Evolutionary conservation across 35 echinoderm and acorn worm species (phyloP).

Genomic region (Ptychodera flava): DNA sequence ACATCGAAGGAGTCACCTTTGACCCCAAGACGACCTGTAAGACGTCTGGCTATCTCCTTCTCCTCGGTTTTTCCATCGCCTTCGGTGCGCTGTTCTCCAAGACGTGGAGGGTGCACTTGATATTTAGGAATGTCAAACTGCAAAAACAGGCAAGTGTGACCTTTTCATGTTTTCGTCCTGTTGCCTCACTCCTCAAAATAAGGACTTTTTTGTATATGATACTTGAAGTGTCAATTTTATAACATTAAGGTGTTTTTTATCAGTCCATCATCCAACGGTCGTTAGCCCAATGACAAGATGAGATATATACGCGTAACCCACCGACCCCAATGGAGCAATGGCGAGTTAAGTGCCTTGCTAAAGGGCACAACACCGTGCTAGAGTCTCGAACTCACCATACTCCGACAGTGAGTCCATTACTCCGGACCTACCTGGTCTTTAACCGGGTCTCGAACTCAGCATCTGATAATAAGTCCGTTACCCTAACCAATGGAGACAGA

Average conservation of each 20-base stretch:
- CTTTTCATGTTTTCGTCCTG: neutral
- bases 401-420: too few species aligned
- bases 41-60: neutral
- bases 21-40: neutral
- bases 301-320: neutral
- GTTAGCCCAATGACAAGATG: neutral
- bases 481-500: too few species aligned
- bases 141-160: neutral
- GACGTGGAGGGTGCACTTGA: neutral
- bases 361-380: too few species aligned
- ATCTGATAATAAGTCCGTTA: too few species aligned
- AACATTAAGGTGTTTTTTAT: neutral
- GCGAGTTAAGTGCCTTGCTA: too few species aligned
- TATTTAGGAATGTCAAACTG: neutral
- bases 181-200: neutral
- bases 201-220: neutral
- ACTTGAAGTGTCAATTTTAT: neutral
- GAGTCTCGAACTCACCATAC: too few species aligned
- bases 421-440: too few species aligned
- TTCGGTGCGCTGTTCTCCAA: neutral
- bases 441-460: too few species aligned
- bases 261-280: neutral
- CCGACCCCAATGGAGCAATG: too few species aligned
- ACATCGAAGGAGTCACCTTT: neutral
- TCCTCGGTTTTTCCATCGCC: neutral